Base-by-base conservation (phyloP, 2,888 invertebrate genomes). In the Unio delphinus region DNA sequence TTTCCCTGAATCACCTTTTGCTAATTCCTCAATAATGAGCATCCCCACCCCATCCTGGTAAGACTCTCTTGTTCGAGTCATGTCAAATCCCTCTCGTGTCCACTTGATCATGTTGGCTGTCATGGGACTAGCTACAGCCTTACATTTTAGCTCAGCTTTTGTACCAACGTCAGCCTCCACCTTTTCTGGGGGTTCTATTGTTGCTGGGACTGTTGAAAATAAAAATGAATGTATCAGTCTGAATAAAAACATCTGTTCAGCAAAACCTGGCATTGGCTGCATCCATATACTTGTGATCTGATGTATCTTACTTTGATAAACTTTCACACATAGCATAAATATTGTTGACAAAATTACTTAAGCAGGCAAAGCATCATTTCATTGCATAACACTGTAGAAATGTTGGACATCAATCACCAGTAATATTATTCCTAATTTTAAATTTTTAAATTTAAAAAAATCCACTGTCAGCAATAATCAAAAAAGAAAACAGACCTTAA, bases 1-100 rank as follows among this genome's bases (percentile, higher is more conserved):
- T 80, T 93, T 93, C 80, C 98, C 98, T 0, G 96, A 95, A 88
- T 98, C 98, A 64, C 94, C 94, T 80, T 95, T 93, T 59, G 93
- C 94, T 0, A 96, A 94, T 80, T 94, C 92, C 68, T 93, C 93
- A 75, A 98, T 94, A 67, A 94, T 92, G 66, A 98, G 92, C 87
- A 93, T 95, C 65, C 84, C 77, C 56, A 80, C 79, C 17, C 81
- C 81, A 23, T 80, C 70, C 20, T 81, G 81, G 57, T 81, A 78
- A 4, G 78, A 73, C 65, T 81, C 77, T 58, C 76, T 75, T 26
- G 82, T 78, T 18, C 83, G 78, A 26, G 83, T 81, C 86, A 87
- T 87, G 74, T 87, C 86, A 69, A 84, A 88, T 61, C 79, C 81
- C 34, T 79, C 80, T 17, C 89, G 73, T 15, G 81, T 93, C 98